Evolutionary conservation across 2,113 vertebrate species (phyloP).

Genomic region (Cisticola juncidis): DNA sequence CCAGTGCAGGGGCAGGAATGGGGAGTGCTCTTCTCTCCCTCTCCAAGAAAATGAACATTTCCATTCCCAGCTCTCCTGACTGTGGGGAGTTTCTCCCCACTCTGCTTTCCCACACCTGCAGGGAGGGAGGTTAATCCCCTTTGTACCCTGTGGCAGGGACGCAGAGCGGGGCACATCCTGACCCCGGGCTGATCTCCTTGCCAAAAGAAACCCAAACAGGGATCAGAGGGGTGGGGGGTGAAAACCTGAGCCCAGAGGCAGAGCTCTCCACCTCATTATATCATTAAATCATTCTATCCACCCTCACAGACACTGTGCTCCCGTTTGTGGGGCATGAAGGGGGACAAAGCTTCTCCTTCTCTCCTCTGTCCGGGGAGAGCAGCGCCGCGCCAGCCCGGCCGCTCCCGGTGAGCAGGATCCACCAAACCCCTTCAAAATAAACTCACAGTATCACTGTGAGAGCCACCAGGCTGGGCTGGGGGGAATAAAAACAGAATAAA

Average conservation of each 20-base stretch:
- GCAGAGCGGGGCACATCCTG: rapidly evolving
- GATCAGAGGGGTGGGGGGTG: rapidly evolving
- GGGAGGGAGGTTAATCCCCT: not conserved
- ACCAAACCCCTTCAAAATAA: not conserved
- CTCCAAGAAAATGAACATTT: not conserved
- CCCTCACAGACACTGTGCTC: not conserved
- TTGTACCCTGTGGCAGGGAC: not conserved
- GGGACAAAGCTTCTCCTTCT: not conserved
- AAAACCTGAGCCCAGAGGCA: not conserved
- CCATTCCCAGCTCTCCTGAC: not conserved
- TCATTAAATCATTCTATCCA: not conserved
- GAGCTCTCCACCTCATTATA: not conserved
- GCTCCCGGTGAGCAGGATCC: not conserved
- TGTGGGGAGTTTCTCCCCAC: not conserved
- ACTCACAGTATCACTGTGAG: not conserved
- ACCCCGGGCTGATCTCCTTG: rapidly evolving
- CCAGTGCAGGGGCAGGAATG: rapidly evolving
- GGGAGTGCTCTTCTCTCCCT: not conserved
- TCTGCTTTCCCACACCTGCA: not conserved
- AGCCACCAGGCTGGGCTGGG: not conserved
- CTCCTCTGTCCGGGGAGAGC: not conserved
- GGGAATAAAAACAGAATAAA: not conserved
- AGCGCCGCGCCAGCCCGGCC: not conserved
- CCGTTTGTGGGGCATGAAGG: not conserved
- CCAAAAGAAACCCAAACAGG: not conserved